Percentiles rank a stretch among this genome's conserved stretches.
Conservation (phyloP, 2,113 vertebrate genomes). For the Trinectes maculatus region DNA sequence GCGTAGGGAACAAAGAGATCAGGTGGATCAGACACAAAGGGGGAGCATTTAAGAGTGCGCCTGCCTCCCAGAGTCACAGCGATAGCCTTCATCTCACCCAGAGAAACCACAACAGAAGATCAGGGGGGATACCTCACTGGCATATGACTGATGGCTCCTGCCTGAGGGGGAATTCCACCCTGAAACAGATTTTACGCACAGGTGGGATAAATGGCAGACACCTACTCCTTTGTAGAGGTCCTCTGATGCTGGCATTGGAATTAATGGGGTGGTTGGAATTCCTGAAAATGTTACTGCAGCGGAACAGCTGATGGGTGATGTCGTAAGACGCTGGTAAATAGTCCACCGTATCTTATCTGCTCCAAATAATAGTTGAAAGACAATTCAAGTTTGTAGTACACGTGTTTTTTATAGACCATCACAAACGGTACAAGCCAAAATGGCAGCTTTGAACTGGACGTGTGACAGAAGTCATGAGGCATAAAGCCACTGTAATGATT, state of each 20-base stretch:
- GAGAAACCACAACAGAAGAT: constrained; percentile 79
- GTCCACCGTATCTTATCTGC: neutral
- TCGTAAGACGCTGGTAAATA: neutral
- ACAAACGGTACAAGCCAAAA: too few species aligned
- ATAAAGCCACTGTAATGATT: neutral
- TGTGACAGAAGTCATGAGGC: neutral
- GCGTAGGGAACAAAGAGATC: constrained; percentile 63
- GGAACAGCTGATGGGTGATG: constrained; percentile 9
- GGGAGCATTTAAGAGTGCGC: constrained; percentile 54
- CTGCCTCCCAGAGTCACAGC: constrained; percentile 71
- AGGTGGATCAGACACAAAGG: constrained; percentile 59
- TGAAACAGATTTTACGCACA: constrained; percentile 48
- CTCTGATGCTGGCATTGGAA: constrained; percentile 21
- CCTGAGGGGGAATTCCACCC: constrained; percentile 75
- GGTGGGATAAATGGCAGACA: constrained; percentile 35
- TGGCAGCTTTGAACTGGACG: neutral
- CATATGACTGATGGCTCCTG: constrained; percentile 67
- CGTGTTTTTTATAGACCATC: too few species aligned
- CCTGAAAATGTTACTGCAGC: neutral
- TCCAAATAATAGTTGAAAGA: neutral
- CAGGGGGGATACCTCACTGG: constrained; percentile 48
- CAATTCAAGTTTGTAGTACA: neutral
- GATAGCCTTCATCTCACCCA: constrained; percentile 79
- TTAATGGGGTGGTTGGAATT: constrained; percentile 2
- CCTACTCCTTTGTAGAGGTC: neutral